Percentiles rank a stretch among this genome's conserved stretches.
Conservation (phyloP, 2,113 vertebrate species). For the Platycercus adscitus region DNA sequence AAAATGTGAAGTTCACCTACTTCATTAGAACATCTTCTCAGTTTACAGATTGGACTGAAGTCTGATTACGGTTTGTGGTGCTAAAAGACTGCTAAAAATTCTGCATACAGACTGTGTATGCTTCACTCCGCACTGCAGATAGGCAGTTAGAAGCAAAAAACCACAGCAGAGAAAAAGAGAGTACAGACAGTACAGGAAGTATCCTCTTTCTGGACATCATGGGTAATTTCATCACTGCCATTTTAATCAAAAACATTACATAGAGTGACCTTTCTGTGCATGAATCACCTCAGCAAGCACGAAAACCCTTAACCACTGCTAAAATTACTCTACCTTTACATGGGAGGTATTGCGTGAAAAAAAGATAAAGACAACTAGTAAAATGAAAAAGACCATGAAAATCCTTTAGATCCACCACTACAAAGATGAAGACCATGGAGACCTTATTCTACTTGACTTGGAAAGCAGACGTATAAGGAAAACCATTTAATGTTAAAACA, state of each 20-base stretch:
- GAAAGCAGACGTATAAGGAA: neutral
- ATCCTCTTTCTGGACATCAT: neutral
- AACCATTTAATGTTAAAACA: neutral
- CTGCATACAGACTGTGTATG: neutral
- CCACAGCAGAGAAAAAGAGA: neutral
- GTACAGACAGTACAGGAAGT: neutral
- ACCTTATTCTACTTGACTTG: neutral
- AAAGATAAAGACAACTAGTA: neutral
- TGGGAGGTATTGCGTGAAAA: neutral
- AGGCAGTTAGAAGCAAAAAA: neutral
- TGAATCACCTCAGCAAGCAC: neutral
- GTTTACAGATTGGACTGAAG: neutral
- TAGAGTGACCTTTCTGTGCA: neutral
- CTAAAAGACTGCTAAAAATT: neutral
- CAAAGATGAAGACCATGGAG: accelerated
- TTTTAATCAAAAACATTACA: neutral
- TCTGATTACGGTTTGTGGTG: neutral
- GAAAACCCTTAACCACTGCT: neutral
- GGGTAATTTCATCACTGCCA: neutral
- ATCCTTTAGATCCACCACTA: neutral
- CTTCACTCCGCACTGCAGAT: neutral
- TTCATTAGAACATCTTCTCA: neutral
- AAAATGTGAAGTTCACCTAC: neutral
- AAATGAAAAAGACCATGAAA: neutral
- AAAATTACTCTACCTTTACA: neutral